phyloP scores from a whole-genome alignment of 2,888 invertebrate genomes.

The Drymonia ruficornis region DNA sequence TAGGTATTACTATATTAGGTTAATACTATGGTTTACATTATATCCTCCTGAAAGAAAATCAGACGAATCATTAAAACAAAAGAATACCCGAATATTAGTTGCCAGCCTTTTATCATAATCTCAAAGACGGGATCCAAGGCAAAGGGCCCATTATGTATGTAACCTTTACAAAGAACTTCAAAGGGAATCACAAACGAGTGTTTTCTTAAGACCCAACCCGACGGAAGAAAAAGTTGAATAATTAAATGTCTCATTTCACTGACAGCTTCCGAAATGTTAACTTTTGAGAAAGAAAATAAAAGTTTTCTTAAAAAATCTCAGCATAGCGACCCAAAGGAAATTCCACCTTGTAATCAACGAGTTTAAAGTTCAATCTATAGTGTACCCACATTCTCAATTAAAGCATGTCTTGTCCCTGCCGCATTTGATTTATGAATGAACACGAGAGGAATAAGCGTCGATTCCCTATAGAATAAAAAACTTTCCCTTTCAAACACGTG shows the following conservation, averaged over 20 bases:
- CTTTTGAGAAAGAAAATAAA: slow-evolving; percentile 15
- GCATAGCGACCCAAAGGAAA: slow-evolving; percentile 12
- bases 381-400: slow-evolving; percentile 28
- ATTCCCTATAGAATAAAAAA: slow-evolving; percentile 47
- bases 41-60: slow-evolving; percentile 5
- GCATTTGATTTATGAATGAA: slow-evolving; percentile 56
- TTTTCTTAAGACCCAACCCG: slow-evolving; percentile 11
- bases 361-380: slow-evolving; percentile 27
- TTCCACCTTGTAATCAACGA: slow-evolving; percentile 16
- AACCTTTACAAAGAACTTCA: slow-evolving; percentile 22
- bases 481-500: slow-evolving; percentile 61
- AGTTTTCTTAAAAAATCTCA: background rate
- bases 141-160: slow-evolving; percentile 22
- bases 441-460: slow-evolving; percentile 45
- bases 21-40: too few species aligned
- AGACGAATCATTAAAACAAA: too few species aligned
- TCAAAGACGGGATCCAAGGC: slow-evolving; percentile 3
- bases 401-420: slow-evolving; percentile 35
- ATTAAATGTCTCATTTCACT: slow-evolving; percentile 30
- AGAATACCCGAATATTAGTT: background rate
- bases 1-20: too few species aligned
- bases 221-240: slow-evolving; percentile 28
- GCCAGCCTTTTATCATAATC: background rate
- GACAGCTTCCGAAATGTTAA: slow-evolving; percentile 24
- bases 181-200: slow-evolving; percentile 20